Conservation (phyloP, 2,888 invertebrate species). For the Clitarchus hookeri region DNA sequence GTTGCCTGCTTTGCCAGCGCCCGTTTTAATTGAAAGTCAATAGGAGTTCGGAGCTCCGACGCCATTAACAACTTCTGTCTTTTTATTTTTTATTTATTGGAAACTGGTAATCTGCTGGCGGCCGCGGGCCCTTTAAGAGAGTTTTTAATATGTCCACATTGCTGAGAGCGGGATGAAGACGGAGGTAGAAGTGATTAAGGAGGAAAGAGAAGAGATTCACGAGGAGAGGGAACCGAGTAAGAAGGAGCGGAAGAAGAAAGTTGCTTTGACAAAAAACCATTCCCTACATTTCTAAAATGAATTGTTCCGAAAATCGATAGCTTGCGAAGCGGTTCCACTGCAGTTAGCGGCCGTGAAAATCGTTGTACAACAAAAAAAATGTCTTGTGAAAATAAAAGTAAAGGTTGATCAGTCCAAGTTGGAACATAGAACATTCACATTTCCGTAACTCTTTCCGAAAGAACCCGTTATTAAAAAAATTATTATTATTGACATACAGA, state of each 20-base stretch:
- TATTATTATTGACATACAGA: too few relatives aligned
- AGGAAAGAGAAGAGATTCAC: background rate
- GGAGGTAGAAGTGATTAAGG: background rate
- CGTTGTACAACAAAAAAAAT: too few relatives aligned
- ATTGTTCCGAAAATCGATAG: background rate
- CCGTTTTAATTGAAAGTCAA: conserved; percentile 14
- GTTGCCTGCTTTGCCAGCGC: background rate
- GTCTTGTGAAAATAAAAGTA: too few relatives aligned
- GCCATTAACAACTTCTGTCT: conserved; percentile 9
- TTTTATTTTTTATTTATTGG: conserved; percentile 9
- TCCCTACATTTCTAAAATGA: background rate
- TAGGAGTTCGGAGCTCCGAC: background rate
- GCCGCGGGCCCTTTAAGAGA: background rate
- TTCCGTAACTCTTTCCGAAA: too few relatives aligned
- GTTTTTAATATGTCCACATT: background rate
- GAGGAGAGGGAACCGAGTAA: background rate
- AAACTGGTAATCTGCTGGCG: conserved; percentile 5
- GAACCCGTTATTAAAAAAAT: too few relatives aligned
- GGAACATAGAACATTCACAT: too few relatives aligned
- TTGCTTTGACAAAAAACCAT: background rate
- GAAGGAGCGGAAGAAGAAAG: background rate
- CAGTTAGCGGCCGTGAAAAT: background rate
- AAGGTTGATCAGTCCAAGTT: too few relatives aligned
- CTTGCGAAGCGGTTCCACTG: background rate
- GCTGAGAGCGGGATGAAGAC: background rate